These are phyloP conservation scores for Amblyjoppa fuscipennis DNA, from an alignment of 2,888 invertebrate genomes.

Conservation along the genomic window DNA sequence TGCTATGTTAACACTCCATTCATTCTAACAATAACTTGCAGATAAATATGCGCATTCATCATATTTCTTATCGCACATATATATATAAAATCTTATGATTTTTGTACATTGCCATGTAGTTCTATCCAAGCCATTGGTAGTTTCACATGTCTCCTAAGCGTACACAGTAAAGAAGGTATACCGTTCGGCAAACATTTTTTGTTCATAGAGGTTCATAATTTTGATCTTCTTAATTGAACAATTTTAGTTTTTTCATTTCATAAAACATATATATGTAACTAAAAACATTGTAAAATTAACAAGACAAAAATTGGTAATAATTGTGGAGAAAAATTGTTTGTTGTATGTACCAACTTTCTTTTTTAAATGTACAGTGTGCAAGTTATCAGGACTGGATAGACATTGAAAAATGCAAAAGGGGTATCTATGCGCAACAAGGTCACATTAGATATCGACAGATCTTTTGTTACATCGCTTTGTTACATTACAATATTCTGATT, in stretches of 20 bases:
- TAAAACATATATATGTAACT: background rate
- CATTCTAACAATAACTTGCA: background rate
- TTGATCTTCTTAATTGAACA: background rate
- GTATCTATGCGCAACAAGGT: background rate
- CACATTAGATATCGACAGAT: background rate
- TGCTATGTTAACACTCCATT: background rate
- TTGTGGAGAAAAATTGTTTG: background rate
- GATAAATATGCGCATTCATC: constrained; percentile 32
- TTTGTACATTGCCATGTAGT: background rate
- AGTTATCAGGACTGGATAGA: background rate
- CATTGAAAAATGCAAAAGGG: background rate
- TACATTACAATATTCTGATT: background rate
- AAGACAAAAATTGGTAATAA: background rate
- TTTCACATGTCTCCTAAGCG: background rate
- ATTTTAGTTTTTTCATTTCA: background rate
- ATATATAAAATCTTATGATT: background rate
- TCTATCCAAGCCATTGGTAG: background rate
- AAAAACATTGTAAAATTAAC: background rate
- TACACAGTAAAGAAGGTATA: background rate
- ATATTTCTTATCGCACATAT: constrained; percentile 1
- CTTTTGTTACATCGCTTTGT: background rate
- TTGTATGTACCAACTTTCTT: background rate
- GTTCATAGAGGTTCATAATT: background rate
- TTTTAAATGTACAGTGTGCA: background rate
- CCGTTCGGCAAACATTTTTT: background rate